Percentiles rank a stretch among this genome's conserved stretches.
phyloP scores from a whole-genome alignment of 2,797 vertebrate genomes.

The Sebastes trivittatus region DNA sequence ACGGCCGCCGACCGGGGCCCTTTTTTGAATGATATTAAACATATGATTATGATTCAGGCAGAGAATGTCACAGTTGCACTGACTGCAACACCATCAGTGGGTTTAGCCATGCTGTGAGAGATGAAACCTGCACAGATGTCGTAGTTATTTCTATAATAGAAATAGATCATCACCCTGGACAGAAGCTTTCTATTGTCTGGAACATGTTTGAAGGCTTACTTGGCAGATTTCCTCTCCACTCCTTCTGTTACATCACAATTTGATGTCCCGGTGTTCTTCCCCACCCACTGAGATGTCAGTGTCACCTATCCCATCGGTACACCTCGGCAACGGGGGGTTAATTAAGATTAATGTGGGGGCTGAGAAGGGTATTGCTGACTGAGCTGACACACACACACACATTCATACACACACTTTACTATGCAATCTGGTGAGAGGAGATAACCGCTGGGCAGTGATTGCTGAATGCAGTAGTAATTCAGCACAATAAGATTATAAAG shows the following conservation, averaged over 20 bases:
- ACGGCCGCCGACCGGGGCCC: too few species aligned
- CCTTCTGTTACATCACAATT: conserved; percentile 1
- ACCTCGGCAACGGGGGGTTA: conserved; percentile 4
- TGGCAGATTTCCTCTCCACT: background rate
- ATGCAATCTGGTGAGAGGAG: conserved; percentile 22
- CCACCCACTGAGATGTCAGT: conserved; percentile 22
- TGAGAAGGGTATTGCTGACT: conserved; percentile 27
- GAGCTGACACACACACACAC: conserved; percentile 2
- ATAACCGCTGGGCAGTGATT: conserved; percentile 3
- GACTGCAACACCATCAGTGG: background rate
- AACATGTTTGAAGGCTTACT: background rate
- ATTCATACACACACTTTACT: conserved; percentile 14
- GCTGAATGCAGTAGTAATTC: background rate
- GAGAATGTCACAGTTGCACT: background rate
- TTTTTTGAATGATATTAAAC: too few species aligned
- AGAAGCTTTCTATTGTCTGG: background rate
- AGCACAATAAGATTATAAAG: background rate
- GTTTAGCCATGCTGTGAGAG: background rate
- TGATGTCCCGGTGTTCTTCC: background rate
- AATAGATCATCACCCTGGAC: background rate
- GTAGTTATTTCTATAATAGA: background rate
- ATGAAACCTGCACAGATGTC: background rate
- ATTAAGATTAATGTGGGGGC: conserved; percentile 49
- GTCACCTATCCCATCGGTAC: conserved; percentile 15
- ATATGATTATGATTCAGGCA: background rate